Conservation (phyloP, 2,797 vertebrate genomes). For the Ctenochaetus hawaiiensis region DNA sequence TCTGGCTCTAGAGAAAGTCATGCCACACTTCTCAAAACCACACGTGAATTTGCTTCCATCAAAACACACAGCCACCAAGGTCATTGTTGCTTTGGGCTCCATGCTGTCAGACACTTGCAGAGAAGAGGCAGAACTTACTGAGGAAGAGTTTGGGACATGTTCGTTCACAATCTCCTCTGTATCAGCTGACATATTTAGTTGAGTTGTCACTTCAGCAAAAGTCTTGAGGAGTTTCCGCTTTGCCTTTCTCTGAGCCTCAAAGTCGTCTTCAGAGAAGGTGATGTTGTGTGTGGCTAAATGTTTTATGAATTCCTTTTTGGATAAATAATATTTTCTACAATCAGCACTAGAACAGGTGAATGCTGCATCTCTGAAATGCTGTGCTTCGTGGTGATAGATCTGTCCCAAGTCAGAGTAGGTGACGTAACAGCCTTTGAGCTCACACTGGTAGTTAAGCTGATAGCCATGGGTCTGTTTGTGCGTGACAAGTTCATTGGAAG, state of each 20-base stretch:
- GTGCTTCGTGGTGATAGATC: constrained; percentile 97
- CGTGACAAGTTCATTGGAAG: constrained; percentile 92
- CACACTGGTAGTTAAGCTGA: constrained; percentile 92
- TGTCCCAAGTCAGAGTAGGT: constrained; percentile 95
- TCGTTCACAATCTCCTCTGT: constrained; percentile 54
- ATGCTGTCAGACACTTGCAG: constrained; percentile 42
- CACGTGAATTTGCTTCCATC: constrained; percentile 93
- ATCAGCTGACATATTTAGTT: constrained; percentile 35
- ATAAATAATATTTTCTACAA: constrained; percentile 96
- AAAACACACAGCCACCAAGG: constrained; percentile 90
- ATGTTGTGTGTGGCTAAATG: constrained; percentile 92
- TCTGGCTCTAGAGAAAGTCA: constrained; percentile 90
- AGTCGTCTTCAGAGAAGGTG: constrained; percentile 84
- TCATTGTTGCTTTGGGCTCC: constrained; percentile 76
- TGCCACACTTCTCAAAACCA: constrained; percentile 92
- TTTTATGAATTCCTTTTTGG: constrained; percentile 92
- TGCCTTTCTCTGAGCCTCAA: constrained; percentile 84
- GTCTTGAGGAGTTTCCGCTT: constrained; percentile 76
- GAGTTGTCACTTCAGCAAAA: constrained; percentile 35
- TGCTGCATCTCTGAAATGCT: constrained; percentile 96
- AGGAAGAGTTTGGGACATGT: constrained; percentile 47
- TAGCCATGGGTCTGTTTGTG: constrained; percentile 95
- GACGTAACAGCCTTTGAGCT: constrained; percentile 93
- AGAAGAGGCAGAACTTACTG: constrained; percentile 56
- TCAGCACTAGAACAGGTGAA: constrained; percentile 91